Evolutionary conservation across 2,113 vertebrate species (phyloP).

Genomic region (Salvelinus sp.): DNA sequence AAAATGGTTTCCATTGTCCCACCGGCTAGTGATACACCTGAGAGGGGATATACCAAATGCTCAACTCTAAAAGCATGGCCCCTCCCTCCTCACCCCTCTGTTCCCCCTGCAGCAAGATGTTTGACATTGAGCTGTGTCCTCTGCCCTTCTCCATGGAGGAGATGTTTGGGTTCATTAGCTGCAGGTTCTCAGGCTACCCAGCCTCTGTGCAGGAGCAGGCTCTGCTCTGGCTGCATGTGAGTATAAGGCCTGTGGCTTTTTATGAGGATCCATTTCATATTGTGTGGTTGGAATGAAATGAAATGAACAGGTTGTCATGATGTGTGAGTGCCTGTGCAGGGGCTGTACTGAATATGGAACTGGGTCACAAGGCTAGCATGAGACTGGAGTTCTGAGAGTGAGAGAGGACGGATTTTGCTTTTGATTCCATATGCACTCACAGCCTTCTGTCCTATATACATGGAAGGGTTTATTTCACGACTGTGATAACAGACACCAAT

Average conservation of each 20-base stretch:
- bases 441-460: slow-evolving; percentile 47
- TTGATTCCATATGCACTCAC: slow-evolving; percentile 46
- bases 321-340: slow-evolving; percentile 53
- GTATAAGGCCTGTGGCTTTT: slow-evolving; percentile 52
- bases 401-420: slow-evolving; percentile 23
- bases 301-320: slow-evolving; percentile 65
- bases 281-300: slow-evolving; percentile 61
- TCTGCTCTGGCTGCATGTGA: slow-evolving; percentile 96
- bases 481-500: slow-evolving; percentile 34
- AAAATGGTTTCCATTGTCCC: background rate
- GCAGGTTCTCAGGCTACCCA: slow-evolving; percentile 95
- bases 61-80: too few relatives aligned
- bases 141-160: slow-evolving; percentile 99
- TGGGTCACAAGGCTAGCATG: slow-evolving; percentile 61
- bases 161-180: slow-evolving; percentile 99
- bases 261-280: slow-evolving; percentile 35
- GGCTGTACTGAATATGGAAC: slow-evolving; percentile 69
- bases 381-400: slow-evolving; percentile 13
- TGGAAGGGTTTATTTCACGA: slow-evolving; percentile 47
- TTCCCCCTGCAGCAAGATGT: slow-evolving; percentile 90
- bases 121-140: slow-evolving; percentile 97
- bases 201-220: slow-evolving; percentile 98
- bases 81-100: background rate
- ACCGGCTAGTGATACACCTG: background rate
- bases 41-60: background rate